Evolutionary conservation across 1,140 invertebrate genomes (phyloP).

Genomic region (Vollenhovia emeryi): DNA sequence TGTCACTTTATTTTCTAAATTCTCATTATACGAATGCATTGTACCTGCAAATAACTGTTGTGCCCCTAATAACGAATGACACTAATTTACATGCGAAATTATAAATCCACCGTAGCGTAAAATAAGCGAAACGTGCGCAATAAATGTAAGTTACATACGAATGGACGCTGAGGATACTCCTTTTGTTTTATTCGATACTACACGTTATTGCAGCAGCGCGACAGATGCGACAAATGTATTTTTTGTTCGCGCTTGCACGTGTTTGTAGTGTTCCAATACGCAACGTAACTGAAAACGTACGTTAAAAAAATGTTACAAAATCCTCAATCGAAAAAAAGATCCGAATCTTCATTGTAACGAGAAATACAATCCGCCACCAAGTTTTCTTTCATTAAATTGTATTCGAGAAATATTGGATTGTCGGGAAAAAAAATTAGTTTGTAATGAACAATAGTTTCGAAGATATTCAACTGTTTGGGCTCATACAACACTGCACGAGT

Average conservation of each 20-base stretch:
- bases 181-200: constrained; percentile 41
- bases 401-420: constrained; percentile 14
- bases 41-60: constrained; percentile 22
- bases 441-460: background rate
- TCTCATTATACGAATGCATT: background rate
- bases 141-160: constrained; percentile 29
- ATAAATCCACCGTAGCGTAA: constrained; percentile 18
- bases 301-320: constrained; percentile 33
- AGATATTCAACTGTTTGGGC: background rate
- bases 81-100: constrained; percentile 32
- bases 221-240: constrained; percentile 39
- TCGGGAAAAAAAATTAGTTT: constrained; percentile 4
- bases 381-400: constrained; percentile 33
- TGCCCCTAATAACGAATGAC: constrained; percentile 7
- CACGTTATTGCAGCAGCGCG: constrained; percentile 27
- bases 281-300: constrained; percentile 11
- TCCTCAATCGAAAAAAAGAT: constrained; percentile 36
- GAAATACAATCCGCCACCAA: background rate
- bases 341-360: constrained; percentile 31
- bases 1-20: constrained; percentile 37
- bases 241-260: constrained; percentile 15
- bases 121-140: constrained; percentile 14
- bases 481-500: background rate
- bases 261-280: background rate
- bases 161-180: background rate